These are phyloP conservation scores for Megalops atlanticus DNA, from an alignment of 2,113 vertebrate species.

Conservation along the genomic window DNA sequence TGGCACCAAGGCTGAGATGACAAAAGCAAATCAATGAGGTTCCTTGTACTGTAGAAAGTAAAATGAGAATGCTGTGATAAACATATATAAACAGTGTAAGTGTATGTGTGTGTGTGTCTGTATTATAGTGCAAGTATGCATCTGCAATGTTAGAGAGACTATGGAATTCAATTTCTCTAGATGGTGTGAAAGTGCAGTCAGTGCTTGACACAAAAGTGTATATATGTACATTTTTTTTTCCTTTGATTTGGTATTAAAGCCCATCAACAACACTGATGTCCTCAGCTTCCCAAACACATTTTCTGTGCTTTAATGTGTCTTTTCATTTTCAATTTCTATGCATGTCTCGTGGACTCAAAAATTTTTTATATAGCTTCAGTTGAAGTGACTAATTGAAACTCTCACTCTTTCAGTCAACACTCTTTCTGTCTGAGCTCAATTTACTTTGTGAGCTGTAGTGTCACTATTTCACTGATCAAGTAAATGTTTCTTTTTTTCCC, in stretches of 20 bases:
- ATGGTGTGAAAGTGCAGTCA: not conserved
- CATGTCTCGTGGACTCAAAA: not conserved
- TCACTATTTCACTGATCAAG: slow-evolving; percentile 41
- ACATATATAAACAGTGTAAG: too few species aligned
- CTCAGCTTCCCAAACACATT: not conserved
- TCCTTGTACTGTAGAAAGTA: slow-evolving; percentile 12
- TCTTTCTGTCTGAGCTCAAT: not conserved
- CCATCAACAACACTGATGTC: too few species aligned
- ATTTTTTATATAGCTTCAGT: not conserved
- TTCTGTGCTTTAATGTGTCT: not conserved
- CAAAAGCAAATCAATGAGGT: slow-evolving; percentile 36
- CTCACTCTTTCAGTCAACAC: not conserved
- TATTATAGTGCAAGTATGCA: too few species aligned
- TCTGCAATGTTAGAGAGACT: too few species aligned
- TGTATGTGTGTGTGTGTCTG: too few species aligned
- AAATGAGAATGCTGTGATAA: too few species aligned
- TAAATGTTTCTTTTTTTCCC: slow-evolving; percentile 18
- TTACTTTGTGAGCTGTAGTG: not conserved
- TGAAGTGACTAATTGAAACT: not conserved
- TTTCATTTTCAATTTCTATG: not conserved
- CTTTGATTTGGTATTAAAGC: not conserved
- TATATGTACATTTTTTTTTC: not conserved
- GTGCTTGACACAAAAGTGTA: not conserved
- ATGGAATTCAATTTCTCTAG: not conserved
- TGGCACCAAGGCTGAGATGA: slow-evolving; percentile 36